These are phyloP conservation scores for Onchidella celtica DNA, from an alignment of 2,888 invertebrate species.

Conservation along the genomic window DNA sequence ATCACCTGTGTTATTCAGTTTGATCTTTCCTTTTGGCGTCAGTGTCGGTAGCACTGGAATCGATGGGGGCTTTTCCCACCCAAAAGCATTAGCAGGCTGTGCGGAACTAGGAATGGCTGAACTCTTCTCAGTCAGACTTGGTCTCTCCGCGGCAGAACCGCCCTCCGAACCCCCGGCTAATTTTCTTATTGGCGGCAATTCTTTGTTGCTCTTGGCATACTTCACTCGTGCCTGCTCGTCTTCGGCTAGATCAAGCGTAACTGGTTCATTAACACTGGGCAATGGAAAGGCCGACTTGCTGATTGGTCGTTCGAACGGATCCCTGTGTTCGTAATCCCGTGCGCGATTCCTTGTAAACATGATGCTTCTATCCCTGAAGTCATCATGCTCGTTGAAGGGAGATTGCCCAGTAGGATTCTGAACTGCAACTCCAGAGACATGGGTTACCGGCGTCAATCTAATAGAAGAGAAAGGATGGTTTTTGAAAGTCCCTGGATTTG, in stretches of 20 bases:
- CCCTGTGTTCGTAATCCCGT: background rate
- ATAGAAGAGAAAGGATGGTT: conserved; percentile 32
- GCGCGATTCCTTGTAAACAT: conserved; percentile 5
- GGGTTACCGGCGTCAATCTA: conserved; percentile 11
- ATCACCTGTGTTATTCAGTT: background rate
- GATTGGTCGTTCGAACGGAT: conserved; percentile 44
- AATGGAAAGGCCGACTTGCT: conserved; percentile 31
- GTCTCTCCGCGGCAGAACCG: background rate
- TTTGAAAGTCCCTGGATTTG: background rate
- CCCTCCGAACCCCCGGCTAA: background rate
- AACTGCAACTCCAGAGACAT: background rate
- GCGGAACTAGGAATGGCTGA: background rate
- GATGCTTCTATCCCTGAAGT: background rate
- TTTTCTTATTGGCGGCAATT: background rate
- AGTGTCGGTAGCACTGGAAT: background rate
- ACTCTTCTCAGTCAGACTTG: background rate
- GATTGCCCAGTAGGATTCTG: background rate
- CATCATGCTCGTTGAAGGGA: background rate
- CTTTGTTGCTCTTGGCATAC: background rate
- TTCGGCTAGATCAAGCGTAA: conserved; percentile 20
- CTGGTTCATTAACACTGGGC: conserved; percentile 33
- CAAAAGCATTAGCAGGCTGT: background rate
- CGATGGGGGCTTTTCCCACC: background rate
- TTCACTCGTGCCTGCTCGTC: conserved; percentile 20
- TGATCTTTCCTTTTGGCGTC: background rate